phyloP scores from a whole-genome alignment of 2,888 invertebrate genomes.

The Erebia epiphron region DNA sequence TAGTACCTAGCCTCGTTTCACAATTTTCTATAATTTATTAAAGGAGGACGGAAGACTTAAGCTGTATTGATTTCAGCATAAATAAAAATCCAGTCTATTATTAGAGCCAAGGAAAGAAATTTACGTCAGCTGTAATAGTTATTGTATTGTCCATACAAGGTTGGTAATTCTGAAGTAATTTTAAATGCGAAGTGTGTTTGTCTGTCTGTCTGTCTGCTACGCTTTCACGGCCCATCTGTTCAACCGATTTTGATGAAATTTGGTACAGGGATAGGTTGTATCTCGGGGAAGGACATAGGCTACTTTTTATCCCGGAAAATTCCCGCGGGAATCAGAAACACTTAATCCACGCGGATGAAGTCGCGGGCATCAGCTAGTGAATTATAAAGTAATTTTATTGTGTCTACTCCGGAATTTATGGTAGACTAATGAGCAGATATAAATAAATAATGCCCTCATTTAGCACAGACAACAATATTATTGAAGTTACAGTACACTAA shows the following conservation, averaged over 20 bases:
- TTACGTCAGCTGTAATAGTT: constrained; percentile 8
- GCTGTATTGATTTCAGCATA: constrained; percentile 27
- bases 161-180: constrained; percentile 1
- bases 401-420: too few species aligned
- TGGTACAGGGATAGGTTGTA: too few species aligned
- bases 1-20: constrained; percentile 24
- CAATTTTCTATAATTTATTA: constrained; percentile 24
- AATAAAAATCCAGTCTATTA: constrained; percentile 25
- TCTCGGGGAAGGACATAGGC: too few species aligned
- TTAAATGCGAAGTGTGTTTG: too few species aligned
- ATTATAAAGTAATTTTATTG: neutral
- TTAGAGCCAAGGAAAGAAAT: constrained; percentile 27
- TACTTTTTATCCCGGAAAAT: too few species aligned
- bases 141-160: neutral
- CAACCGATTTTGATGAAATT: too few species aligned
- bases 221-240: too few species aligned
- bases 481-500: neutral
- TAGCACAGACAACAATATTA: neutral
- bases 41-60: constrained; percentile 10
- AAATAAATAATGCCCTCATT: neutral
- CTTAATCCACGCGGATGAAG: too few species aligned
- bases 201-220: too few species aligned
- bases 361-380: too few species aligned
- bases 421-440: neutral
- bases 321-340: too few species aligned